Evolutionary conservation across 2,797 vertebrate species (phyloP).

Genomic region (Rhinoraja longicauda): DNA sequence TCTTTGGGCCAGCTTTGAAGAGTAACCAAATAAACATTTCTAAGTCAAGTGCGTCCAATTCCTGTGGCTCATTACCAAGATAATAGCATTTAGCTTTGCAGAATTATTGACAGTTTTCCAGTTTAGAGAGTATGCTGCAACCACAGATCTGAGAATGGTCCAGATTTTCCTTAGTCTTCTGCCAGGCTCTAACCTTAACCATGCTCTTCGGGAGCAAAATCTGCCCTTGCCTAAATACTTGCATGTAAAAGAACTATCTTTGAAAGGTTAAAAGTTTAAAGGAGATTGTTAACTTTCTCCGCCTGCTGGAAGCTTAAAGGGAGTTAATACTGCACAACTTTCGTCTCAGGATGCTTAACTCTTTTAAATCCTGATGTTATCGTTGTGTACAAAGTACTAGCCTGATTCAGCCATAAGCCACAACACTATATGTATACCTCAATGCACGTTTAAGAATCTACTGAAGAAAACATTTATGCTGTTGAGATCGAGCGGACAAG

Average conservation of each 20-base stretch:
- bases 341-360: background rate
- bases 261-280: background rate
- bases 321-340: background rate
- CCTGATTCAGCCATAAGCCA: background rate
- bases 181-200: background rate
- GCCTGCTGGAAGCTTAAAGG: background rate
- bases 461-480: background rate
- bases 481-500: background rate
- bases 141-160: background rate
- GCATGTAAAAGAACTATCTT: background rate
- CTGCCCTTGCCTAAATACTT: background rate
- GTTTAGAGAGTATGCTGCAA: background rate
- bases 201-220: background rate
- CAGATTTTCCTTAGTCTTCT: background rate
- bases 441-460: background rate
- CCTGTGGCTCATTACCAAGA: background rate
- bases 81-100: too few species aligned
- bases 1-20: background rate
- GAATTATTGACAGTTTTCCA: background rate
- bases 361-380: background rate
- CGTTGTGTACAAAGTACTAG: background rate
- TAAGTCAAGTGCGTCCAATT: background rate
- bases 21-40: background rate
- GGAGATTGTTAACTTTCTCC: background rate
- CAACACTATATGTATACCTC: background rate